Conservation (phyloP, 2,797 vertebrate species). For the Parauchenoglanis punctatus region DNA sequence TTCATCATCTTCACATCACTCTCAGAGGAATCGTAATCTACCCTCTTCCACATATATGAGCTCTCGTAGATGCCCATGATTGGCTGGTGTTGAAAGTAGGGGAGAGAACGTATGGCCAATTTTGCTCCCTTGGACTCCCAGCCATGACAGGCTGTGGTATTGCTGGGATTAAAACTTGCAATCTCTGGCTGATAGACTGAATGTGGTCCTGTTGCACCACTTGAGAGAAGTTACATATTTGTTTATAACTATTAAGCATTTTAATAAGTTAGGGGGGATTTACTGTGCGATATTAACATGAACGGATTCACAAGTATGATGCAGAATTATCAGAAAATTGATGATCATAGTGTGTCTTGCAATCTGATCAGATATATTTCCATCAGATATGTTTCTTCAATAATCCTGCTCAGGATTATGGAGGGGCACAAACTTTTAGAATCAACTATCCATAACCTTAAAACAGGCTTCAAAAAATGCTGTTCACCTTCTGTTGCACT, state of each 20-base stretch:
- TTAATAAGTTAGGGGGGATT: not conserved
- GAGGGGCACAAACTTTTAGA: not conserved
- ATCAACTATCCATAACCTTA: not conserved
- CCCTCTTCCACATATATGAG: conserved; percentile 2
- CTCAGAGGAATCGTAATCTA: not conserved
- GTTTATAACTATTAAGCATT: not conserved
- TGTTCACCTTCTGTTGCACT: not conserved
- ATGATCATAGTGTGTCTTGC: not conserved
- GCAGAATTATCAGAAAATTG: not conserved
- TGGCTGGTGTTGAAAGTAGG: not conserved
- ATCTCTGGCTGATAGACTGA: not conserved
- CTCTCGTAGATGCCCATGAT: not conserved
- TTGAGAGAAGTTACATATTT: not conserved
- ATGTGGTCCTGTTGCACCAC: not conserved
- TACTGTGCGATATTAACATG: not conserved
- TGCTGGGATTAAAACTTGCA: not conserved
- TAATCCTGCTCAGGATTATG: not conserved
- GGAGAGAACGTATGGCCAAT: not conserved
- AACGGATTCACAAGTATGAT: not conserved
- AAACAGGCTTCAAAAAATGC: not conserved
- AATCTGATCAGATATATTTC: not conserved
- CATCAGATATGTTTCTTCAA: not conserved
- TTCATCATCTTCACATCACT: too few relatives aligned
- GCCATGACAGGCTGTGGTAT: not conserved
- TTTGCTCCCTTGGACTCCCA: not conserved